These are phyloP conservation scores for Tubulanus polymorphus DNA, from an alignment of 2,888 invertebrate species.

Conservation along the genomic window DNA sequence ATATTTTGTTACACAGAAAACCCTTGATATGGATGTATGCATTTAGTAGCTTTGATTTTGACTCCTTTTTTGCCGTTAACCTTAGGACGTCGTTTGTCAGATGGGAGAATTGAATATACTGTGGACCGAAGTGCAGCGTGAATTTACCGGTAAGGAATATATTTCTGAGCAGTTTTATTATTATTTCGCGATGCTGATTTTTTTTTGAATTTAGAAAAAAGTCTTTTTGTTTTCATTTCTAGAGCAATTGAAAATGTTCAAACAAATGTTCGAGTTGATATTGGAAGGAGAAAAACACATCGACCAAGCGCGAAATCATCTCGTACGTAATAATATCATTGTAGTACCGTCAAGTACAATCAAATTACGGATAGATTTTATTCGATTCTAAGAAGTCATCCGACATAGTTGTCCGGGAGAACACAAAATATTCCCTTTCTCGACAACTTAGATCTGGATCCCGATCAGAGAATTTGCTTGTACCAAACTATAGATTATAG, in stretches of 20 bases:
- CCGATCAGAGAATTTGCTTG: too few species aligned
- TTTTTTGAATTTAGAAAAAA: neutral
- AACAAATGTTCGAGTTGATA: constrained; percentile 56
- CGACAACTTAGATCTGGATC: too few species aligned
- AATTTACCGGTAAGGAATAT: constrained; percentile 52
- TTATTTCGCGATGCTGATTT: too few species aligned
- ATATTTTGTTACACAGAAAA: neutral
- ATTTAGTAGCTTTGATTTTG: neutral
- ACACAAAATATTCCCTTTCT: too few species aligned
- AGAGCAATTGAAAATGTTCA: constrained; percentile 55
- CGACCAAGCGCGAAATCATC: constrained; percentile 53
- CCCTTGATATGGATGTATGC: neutral
- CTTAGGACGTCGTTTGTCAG: constrained; percentile 53
- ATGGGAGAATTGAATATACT: constrained; percentile 54
- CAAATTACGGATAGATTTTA: too few species aligned
- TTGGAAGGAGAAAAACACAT: constrained; percentile 56
- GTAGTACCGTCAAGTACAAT: too few species aligned
- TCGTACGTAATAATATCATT: constrained; percentile 42
- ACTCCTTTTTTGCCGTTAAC: neutral
- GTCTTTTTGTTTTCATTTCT: constrained; percentile 20
- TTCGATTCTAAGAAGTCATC: neutral
- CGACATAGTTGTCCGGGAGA: neutral
- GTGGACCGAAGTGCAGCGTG: constrained; percentile 57
- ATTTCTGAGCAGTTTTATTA: neutral
- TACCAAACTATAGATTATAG: too few species aligned